These are phyloP conservation scores for Callospermophilus lateralis DNA, from an alignment of 2,113 vertebrate genomes.

Conservation along the genomic window DNA sequence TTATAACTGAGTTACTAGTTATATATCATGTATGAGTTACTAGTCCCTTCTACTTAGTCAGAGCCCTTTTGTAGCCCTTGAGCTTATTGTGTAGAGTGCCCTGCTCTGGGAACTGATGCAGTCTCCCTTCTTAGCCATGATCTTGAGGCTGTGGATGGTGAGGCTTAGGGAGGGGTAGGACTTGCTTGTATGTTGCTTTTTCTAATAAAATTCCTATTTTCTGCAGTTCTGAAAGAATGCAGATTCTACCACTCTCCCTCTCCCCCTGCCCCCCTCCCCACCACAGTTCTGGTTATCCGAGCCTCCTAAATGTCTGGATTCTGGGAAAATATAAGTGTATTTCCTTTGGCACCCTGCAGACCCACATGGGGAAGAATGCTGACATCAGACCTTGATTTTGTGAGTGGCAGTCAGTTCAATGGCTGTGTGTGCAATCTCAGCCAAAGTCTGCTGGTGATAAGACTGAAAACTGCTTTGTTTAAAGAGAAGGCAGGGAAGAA, in stretches of 20 bases:
- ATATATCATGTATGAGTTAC: background rate
- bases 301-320: constrained; percentile 42
- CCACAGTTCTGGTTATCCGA: constrained; percentile 63
- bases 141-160: background rate
- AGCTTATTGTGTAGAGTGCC: background rate
- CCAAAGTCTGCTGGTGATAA: constrained; percentile 50
- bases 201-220: constrained; percentile 41
- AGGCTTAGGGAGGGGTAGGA: background rate
- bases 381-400: constrained; percentile 45
- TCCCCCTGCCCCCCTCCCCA: too few relatives aligned
- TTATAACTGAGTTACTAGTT: background rate
- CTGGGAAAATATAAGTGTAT: constrained; percentile 67
- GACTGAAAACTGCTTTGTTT: constrained; percentile 61
- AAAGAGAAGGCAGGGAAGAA: background rate
- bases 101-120: background rate
- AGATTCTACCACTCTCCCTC: background rate
- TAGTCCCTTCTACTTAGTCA: background rate
- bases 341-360: constrained; percentile 70
- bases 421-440: background rate
- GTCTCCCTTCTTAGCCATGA: background rate
- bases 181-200: background rate
- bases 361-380: constrained; percentile 20
- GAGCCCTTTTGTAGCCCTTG: background rate
- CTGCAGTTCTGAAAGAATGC: constrained; percentile 57
- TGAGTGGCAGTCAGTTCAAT: background rate